These are phyloP conservation scores for Hybognathus amarus DNA, from an alignment of 2,797 vertebrate genomes.

Conservation along the genomic window DNA sequence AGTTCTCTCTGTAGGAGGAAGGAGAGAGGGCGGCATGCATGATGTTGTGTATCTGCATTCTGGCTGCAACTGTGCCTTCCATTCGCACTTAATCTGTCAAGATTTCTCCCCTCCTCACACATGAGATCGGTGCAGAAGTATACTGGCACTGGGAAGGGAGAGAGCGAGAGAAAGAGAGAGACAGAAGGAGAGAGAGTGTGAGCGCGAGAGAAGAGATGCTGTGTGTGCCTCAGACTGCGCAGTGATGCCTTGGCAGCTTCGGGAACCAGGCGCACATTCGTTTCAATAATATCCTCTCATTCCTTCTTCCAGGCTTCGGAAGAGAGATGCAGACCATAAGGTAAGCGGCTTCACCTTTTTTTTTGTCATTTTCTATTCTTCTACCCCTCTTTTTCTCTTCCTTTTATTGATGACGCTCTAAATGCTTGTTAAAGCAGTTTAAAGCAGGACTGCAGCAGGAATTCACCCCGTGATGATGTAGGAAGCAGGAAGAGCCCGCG, in stretches of 20 bases:
- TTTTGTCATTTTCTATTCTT: constrained; percentile 61
- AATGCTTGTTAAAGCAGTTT: constrained; percentile 4
- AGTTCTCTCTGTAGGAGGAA: constrained; percentile 60
- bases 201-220: constrained; percentile 34
- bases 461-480: not conserved
- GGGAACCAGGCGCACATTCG: constrained; percentile 57
- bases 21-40: constrained; percentile 19
- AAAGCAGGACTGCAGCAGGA: constrained; percentile 30
- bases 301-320: constrained; percentile 88
- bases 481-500: not conserved
- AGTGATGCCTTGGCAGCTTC: constrained; percentile 60
- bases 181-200: not conserved
- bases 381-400: constrained; percentile 43
- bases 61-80: constrained; percentile 73
- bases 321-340: constrained; percentile 89
- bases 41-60: constrained; percentile 76
- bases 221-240: constrained; percentile 49
- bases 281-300: constrained; percentile 66
- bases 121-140: constrained; percentile 61
- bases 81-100: constrained; percentile 62
- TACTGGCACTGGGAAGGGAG: constrained; percentile 39
- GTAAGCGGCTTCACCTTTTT: constrained; percentile 75
- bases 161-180: constrained; percentile 22
- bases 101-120: constrained; percentile 65
- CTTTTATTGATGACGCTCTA: not conserved